Evolutionary conservation across 2,888 invertebrate genomes (phyloP).

Genomic region (Stenichneumon culpator): DNA sequence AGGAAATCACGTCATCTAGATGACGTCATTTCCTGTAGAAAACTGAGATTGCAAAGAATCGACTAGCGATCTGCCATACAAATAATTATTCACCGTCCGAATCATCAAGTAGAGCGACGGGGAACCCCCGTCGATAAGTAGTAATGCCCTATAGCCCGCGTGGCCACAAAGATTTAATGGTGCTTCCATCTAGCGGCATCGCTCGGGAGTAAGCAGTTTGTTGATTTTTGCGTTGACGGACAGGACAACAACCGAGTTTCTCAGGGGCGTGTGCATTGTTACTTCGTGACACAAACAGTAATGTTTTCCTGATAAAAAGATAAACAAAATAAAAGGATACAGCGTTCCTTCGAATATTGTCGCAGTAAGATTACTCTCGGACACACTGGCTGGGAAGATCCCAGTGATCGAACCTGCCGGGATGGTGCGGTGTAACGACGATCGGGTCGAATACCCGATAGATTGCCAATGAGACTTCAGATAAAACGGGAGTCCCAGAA

Average conservation of each 20-base stretch:
- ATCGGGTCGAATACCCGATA: constrained; percentile 54
- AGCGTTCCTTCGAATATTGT: background rate
- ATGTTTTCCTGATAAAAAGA: constrained; percentile 11
- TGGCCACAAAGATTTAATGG: background rate
- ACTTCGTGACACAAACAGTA: background rate
- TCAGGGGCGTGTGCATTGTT: constrained; percentile 23
- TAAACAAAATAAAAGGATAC: background rate
- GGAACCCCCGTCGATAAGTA: background rate
- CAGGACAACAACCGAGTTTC: constrained; percentile 24
- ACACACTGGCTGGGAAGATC: background rate
- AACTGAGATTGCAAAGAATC: too few species aligned
- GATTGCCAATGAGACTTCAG: constrained; percentile 49
- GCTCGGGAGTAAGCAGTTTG: background rate
- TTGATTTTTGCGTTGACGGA: constrained; percentile 10
- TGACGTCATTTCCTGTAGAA: too few species aligned
- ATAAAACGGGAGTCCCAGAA: constrained; percentile 20
- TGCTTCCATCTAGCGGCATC: constrained; percentile 7
- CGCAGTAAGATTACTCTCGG: background rate
- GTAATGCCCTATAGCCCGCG: background rate
- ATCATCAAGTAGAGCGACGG: background rate
- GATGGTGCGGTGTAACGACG: constrained; percentile 42
- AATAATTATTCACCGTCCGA: background rate
- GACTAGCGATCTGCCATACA: too few species aligned
- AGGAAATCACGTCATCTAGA: too few species aligned
- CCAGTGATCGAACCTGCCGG: constrained; percentile 42